Evolutionary conservation across 2,797 vertebrate species (phyloP).

Genomic region (Etheostoma nigrum): DNA sequence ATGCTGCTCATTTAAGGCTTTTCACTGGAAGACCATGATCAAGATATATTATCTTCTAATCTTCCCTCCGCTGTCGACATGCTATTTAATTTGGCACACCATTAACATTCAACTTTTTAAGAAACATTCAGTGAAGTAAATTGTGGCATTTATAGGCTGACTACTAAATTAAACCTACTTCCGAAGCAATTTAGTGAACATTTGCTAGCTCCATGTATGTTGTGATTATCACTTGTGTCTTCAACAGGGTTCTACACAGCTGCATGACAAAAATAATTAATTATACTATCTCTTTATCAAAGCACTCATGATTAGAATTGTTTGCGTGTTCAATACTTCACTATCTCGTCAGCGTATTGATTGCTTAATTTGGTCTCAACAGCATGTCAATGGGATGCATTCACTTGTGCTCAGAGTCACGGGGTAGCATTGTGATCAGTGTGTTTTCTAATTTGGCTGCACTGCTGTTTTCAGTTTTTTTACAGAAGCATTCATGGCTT

Average conservation of each 20-base stretch:
- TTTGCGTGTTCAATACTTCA: constrained; percentile 48
- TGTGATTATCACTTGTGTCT: constrained; percentile 61
- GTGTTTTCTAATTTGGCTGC: constrained; percentile 20
- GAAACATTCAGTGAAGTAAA: constrained; percentile 36
- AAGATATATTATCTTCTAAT: constrained; percentile 58
- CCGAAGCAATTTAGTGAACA: constrained; percentile 35
- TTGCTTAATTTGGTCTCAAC: constrained; percentile 50
- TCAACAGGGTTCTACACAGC: constrained; percentile 22
- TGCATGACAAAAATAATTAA: constrained; percentile 41
- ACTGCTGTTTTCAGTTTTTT: not conserved
- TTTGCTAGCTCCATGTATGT: constrained; percentile 1
- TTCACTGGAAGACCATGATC: constrained; percentile 58
- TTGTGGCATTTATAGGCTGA: constrained; percentile 33
- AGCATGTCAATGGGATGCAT: constrained; percentile 43
- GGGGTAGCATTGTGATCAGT: constrained; percentile 11
- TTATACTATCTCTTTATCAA: constrained; percentile 45
- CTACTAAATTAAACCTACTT: constrained; percentile 49
- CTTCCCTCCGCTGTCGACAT: constrained; percentile 26
- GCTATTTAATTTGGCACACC: constrained; percentile 38
- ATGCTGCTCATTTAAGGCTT: constrained; percentile 57
- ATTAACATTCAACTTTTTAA: constrained; percentile 50
- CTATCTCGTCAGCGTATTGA: constrained; percentile 58
- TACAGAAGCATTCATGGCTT: not conserved
- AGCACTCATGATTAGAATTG: constrained; percentile 41
- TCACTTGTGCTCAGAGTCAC: constrained; percentile 16